These are phyloP conservation scores for Dione vanillae DNA, from an alignment of 2,888 invertebrate species.

Conservation along the genomic window DNA sequence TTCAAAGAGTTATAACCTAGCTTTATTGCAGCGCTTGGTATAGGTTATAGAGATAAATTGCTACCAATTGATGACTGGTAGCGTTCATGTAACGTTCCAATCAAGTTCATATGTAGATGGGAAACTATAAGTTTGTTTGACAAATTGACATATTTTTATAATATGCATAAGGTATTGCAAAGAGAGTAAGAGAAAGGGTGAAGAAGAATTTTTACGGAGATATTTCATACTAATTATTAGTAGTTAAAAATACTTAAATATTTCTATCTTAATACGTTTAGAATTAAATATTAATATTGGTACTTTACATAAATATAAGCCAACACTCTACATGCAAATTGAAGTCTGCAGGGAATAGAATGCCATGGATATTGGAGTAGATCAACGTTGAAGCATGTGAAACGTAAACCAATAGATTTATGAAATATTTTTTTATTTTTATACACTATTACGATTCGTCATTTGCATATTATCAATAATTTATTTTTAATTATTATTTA, in stretches of 20 bases:
- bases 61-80: constrained; percentile 3
- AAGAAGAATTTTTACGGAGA: too few species aligned
- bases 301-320: constrained; percentile 9
- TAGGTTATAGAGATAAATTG: constrained; percentile 1
- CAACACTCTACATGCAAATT: constrained; percentile 32
- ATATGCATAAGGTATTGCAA: too few species aligned
- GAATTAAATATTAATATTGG: not conserved
- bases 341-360: not conserved
- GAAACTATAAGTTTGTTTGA: too few species aligned
- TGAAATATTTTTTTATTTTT: too few species aligned
- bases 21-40: constrained; percentile 14
- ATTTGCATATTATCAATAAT: too few species aligned
- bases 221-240: too few species aligned
- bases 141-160: too few species aligned
- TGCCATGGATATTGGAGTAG: constrained; percentile 6
- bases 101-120: too few species aligned
- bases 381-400: constrained; percentile 10
- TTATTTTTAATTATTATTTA: too few species aligned
- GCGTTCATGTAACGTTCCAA: not conserved
- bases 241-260: not conserved
- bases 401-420: constrained; percentile 7
- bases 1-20: not conserved
- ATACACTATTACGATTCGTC: too few species aligned
- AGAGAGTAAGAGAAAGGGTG: too few species aligned
- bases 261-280: not conserved